Conservation (phyloP, 2,797 vertebrate genomes). For the Epinephelus awoara region DNA sequence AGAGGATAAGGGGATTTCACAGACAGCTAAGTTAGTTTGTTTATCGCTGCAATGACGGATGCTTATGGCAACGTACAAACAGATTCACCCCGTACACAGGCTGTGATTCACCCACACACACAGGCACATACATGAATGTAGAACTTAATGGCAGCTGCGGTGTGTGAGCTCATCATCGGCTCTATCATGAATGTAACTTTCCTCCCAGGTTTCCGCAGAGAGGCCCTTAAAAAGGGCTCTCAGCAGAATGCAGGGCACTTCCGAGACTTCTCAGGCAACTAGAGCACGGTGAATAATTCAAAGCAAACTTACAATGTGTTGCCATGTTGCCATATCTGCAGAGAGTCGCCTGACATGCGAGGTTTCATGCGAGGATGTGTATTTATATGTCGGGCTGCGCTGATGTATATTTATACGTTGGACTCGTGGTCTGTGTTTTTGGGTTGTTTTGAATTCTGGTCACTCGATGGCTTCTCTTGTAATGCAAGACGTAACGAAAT, state of each 20-base stretch:
- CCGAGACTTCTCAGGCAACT: constrained; percentile 63
- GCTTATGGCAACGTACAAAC: constrained; percentile 48
- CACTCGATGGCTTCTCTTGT: constrained; percentile 14
- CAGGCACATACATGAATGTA: constrained; percentile 30
- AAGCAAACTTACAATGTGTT: constrained; percentile 60
- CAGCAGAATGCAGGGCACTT: constrained; percentile 63
- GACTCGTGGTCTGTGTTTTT: constrained; percentile 21
- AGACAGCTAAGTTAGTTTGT: constrained; percentile 58
- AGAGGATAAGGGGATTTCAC: constrained; percentile 65
- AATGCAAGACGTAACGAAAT: constrained; percentile 16
- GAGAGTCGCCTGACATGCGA: constrained; percentile 54
- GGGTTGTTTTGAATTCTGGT: constrained; percentile 21
- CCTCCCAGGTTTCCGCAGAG: constrained; percentile 56
- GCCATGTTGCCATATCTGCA: constrained; percentile 52
- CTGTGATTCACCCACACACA: constrained; percentile 42
- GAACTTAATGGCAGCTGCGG: constrained; percentile 24
- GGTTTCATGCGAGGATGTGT: constrained; percentile 9
- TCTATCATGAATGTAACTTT: constrained; percentile 47
- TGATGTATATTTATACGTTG: constrained; percentile 42
- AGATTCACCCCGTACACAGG: constrained; percentile 35
- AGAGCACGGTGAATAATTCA: constrained; percentile 76
- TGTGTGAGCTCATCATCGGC: constrained; percentile 28
- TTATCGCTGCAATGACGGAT: constrained; percentile 43
- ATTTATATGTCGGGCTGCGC: constrained; percentile 32
- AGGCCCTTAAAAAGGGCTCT: constrained; percentile 65